Evolutionary conservation across 1,140 invertebrate genomes (phyloP), one percentile per base, ranked within the genome.

Genomic region (Stenopsyche tienmushanensis): DNA sequence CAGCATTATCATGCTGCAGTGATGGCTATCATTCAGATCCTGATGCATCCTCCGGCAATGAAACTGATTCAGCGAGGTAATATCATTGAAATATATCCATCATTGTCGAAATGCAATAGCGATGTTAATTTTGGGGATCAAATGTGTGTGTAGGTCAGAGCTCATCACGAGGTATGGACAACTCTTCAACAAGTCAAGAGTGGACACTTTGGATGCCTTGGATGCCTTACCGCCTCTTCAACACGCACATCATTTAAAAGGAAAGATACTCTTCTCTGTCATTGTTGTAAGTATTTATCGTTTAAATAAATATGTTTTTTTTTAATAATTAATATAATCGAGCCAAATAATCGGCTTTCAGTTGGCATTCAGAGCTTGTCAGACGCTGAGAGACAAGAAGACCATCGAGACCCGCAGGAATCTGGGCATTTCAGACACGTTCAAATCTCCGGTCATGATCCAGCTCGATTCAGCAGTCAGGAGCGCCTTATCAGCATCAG

Each of bases 211-310:
- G 67, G 92, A 95, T 72, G 88, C 92, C 8, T 79, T 97, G 41
- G 89, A 94, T 72, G 82, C 83, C 0, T 79, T 96, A 9, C 84
- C 87, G 7, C 86, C 92, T 50, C 82, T 97, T 8, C 83, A 85
- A 47, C 86, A 92, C 57, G 90, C 91, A 0, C 86, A 90, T 59
- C 92, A 95, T 73, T 83, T 97, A 20, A 97, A 97, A 80, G 88
- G 88, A 41, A 97, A 97, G 83, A 92, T 97, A 63, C 84, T 97
- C 34, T 97, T 96, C 77, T 97, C 94, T 50, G 90, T 97, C 45
- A 88, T 96, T 71, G 94, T 97, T 78, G 94, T 97, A 82, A 90
- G 91, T 90, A 72, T 60, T 17, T 24, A 24, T 26, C 42, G 17
- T 3, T n/a, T 59, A 23, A 60, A 24, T 26, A 24, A 47, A 21